These are phyloP conservation scores for Perognathus longimembris DNA, from an alignment of 2,113 vertebrate genomes.

Conservation along the genomic window DNA sequence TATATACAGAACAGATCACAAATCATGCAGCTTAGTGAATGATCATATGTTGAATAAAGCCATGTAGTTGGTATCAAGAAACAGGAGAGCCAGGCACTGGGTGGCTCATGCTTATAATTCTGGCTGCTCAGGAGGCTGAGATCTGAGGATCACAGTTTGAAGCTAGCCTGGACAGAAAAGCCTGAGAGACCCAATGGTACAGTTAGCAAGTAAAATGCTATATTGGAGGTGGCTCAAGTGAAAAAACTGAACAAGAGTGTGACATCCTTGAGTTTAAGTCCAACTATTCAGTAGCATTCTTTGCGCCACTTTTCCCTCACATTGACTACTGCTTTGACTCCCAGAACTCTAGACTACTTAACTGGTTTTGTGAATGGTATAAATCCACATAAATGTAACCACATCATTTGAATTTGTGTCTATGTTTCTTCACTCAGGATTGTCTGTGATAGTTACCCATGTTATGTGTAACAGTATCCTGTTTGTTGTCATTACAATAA, in stretches of 20 bases:
- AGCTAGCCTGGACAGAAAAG: too few relatives aligned
- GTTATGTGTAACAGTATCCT: background rate
- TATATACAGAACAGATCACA: background rate
- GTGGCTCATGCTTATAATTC: too few relatives aligned
- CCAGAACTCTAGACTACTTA: background rate
- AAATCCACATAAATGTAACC: background rate
- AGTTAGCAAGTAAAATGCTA: too few relatives aligned
- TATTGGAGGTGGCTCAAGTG: too few relatives aligned
- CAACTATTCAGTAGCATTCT: background rate
- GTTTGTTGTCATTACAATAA: background rate
- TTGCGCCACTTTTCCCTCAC: background rate
- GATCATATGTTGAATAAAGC: background rate
- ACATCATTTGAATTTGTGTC: background rate
- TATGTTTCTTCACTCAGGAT: background rate
- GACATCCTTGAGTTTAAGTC: too few relatives aligned
- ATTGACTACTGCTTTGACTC: background rate
- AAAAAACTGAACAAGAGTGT: too few relatives aligned
- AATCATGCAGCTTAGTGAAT: background rate
- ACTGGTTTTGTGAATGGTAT: background rate
- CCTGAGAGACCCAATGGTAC: too few relatives aligned
- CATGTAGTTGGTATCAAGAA: background rate
- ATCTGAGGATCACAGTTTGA: too few relatives aligned
- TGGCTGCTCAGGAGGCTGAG: too few relatives aligned
- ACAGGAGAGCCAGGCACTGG: background rate
- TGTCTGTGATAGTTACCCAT: background rate